Conservation (phyloP, 2,113 vertebrate genomes). For the Megaceryle maxima region DNA sequence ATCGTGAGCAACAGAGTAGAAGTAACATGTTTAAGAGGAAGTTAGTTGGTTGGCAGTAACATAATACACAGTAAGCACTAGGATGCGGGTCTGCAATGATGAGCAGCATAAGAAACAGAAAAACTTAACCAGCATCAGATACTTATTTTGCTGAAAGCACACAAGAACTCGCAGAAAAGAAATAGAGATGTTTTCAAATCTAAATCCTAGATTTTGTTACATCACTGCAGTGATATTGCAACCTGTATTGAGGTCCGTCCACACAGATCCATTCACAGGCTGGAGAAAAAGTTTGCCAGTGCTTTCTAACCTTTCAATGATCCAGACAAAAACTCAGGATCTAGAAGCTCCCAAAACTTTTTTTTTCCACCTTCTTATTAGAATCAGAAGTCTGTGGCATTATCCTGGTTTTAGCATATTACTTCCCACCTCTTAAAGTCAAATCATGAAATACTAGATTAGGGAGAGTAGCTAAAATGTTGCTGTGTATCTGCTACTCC, state of each 20-base stretch:
- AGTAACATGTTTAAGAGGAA: constrained; percentile 65
- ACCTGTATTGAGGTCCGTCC: background rate
- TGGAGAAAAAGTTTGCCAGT: background rate
- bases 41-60: constrained; percentile 55
- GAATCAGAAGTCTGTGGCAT: background rate
- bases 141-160: background rate
- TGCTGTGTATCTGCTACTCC: background rate
- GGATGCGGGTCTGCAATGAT: background rate
- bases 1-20: constrained; percentile 62
- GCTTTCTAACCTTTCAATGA: background rate
- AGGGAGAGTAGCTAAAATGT: background rate
- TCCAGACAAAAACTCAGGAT: background rate
- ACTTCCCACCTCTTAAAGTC: background rate
- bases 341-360: background rate
- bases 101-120: background rate
- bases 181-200: background rate
- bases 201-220: background rate
- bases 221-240: background rate
- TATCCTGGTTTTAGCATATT: background rate
- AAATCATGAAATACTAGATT: background rate
- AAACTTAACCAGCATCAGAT: background rate
- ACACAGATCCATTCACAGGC: background rate
- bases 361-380: background rate
- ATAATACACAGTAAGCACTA: background rate
- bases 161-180: background rate